Evolutionary conservation across 1,140 invertebrate genomes (phyloP), one percentile per base, ranked within the genome.

Genomic region (Drosophila trapezifrons): DNA sequence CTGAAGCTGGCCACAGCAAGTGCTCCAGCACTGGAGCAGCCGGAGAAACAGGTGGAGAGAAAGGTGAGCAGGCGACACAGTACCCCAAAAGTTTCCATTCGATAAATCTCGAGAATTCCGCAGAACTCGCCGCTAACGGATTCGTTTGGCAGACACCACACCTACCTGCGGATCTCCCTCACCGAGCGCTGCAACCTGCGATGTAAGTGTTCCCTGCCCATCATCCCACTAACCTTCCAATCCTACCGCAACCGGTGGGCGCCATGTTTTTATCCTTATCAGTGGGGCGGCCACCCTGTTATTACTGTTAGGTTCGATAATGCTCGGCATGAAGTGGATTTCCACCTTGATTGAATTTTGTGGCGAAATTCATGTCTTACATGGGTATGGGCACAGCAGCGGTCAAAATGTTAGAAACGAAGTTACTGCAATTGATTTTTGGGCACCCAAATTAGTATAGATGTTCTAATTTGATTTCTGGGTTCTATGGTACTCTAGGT

Each of bases 181-280:
- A 99, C 98, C 4, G 99, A 99, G 92, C 94, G 95, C 67, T 99
- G 99, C 91, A 99, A 99, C 93, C 94, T 99, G 49, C 94, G 99
- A 94, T 99, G 98, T 98, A 95, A 95, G 95, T 80, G 9, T 29
- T 18, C 1, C 3, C 10, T 13, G 17, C 7, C 27, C 27, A 1
- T 29, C 7, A 42, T 18, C 25, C 8, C 9, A 9, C 17, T 15
- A 75, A 22, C 35, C n/a, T 17, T 47, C 17, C 12, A 51, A 60
- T 54, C 59, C 46, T 65, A 47, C 35, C 51, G 17, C 42, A 71
- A 71, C 63, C 54, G 13, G 32, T 20, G 38, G 17, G n/a, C 29
- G 37, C 29, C 66, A 52, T 49, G 43, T 22, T 57, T 56, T 47
- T 29, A 42, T 42, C 46, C 65, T 75, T 75, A 75, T 75, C 71